Conservation (phyloP, 1,140 invertebrate genomes). For the Musca domestica region DNA sequence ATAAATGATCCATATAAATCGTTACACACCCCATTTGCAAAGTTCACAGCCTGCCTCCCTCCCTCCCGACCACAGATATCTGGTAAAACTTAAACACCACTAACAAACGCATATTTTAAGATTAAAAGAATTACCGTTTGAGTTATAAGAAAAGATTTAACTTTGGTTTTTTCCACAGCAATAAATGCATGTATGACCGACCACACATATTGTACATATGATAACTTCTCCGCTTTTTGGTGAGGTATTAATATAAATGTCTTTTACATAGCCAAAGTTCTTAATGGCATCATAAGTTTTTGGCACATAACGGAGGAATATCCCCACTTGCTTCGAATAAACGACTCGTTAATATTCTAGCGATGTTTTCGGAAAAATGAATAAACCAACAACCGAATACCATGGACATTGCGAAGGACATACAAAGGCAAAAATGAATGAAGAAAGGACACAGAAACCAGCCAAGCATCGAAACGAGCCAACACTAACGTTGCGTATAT, state of each 20-base stretch:
- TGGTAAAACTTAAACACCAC: no score
- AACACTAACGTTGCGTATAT: no score
- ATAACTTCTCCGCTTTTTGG: neutral
- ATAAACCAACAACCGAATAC: neutral
- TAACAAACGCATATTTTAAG: no score
- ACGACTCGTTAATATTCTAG: slow-evolving; percentile 25
- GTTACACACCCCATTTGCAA: no score
- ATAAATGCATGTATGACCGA: no score
- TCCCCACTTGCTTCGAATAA: slow-evolving; percentile 6
- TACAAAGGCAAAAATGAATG: neutral
- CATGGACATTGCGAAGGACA: neutral
- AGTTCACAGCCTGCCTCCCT: no score
- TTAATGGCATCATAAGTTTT: slow-evolving; percentile 24
- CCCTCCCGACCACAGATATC: no score
- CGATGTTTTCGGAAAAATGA: neutral
- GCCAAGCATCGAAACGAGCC: no score
- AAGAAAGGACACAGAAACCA: no score
- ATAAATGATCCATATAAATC: no score
- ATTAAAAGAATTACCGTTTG: no score
- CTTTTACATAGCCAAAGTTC: slow-evolving; percentile 21
- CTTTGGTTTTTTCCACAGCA: neutral
- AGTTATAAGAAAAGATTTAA: neutral
- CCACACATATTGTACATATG: neutral
- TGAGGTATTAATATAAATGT: slow-evolving; percentile 21
- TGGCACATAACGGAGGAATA: slow-evolving; percentile 2